Conservation (phyloP, 2,113 vertebrate species). For the Dipodomys stephensi region DNA sequence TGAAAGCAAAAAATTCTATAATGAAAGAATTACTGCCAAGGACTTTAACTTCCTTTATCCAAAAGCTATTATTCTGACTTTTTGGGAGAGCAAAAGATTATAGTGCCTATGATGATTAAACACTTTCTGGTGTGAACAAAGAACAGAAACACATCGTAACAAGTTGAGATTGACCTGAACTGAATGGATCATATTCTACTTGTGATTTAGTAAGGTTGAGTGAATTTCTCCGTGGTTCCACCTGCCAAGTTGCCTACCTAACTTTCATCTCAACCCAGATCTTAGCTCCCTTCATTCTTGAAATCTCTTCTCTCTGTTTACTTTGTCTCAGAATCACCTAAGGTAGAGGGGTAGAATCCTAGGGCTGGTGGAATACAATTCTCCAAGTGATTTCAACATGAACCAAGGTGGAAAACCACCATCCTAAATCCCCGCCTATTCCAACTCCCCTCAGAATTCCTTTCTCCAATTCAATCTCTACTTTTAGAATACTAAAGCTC, state of each 20-base stretch:
- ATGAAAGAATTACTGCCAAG: not conserved
- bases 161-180: not conserved
- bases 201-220: not conserved
- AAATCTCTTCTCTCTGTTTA: not conserved
- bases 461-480: not conserved
- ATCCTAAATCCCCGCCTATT: not conserved
- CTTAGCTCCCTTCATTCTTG: not conserved
- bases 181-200: not conserved
- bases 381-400: not conserved
- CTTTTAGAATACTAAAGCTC: not conserved
- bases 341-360: too few species aligned
- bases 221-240: not conserved
- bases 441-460: not conserved
- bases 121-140: not conserved
- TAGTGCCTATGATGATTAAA: conserved; percentile 12
- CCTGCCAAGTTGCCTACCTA: not conserved
- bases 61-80: not conserved
- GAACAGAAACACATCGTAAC: not conserved
- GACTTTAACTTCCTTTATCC: not conserved
- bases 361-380: too few species aligned
- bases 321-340: not conserved
- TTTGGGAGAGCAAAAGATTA: not conserved
- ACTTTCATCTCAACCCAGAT: not conserved
- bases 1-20: not conserved
- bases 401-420: not conserved